A percentile compares a stretch with the other conserved stretches of the same genome.
phyloP scores from a whole-genome alignment of 2,797 vertebrate species.

The Enteromius thamalakanensis region DNA sequence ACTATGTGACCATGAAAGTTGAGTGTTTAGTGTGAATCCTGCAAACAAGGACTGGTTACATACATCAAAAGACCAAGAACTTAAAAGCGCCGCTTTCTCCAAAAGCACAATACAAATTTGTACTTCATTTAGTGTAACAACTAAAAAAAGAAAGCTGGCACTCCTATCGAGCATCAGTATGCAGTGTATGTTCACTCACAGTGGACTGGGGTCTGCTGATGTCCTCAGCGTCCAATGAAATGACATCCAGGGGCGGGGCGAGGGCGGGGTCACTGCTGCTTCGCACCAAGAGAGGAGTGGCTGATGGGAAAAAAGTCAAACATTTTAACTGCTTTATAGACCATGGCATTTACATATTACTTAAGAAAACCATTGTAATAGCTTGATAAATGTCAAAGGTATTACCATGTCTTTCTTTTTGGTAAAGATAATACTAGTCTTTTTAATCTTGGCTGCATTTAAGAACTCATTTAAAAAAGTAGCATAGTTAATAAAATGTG shows the following conservation, averaged over 20 bases:
- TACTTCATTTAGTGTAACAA: neutral
- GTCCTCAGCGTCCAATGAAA: slow-evolving; percentile 66
- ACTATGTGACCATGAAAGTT: neutral
- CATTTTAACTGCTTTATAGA: no score
- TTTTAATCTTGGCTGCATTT: neutral
- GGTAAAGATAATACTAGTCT: neutral
- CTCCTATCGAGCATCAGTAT: neutral
- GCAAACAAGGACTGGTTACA: slow-evolving; percentile 1
- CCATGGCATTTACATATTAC: no score
- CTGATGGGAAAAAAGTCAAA: slow-evolving; percentile 57
- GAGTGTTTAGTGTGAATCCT: neutral
- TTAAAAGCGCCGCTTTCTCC: neutral
- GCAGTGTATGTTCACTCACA: slow-evolving; percentile 72
- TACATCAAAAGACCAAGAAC: neutral
- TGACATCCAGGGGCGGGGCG: slow-evolving; percentile 50
- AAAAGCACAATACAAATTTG: neutral
- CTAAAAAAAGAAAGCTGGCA: neutral
- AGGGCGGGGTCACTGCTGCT: slow-evolving; percentile 78
- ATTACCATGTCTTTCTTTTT: neutral
- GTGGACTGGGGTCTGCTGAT: slow-evolving; percentile 65
- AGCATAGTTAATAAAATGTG: neutral
- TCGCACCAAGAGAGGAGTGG: slow-evolving; percentile 75
- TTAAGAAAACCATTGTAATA: neutral
- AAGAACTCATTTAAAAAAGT: neutral
- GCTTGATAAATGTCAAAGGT: neutral